These are phyloP conservation scores for Pyxicephalus adspersus DNA, from an alignment of 2,113 vertebrate species.

Conservation along the genomic window DNA sequence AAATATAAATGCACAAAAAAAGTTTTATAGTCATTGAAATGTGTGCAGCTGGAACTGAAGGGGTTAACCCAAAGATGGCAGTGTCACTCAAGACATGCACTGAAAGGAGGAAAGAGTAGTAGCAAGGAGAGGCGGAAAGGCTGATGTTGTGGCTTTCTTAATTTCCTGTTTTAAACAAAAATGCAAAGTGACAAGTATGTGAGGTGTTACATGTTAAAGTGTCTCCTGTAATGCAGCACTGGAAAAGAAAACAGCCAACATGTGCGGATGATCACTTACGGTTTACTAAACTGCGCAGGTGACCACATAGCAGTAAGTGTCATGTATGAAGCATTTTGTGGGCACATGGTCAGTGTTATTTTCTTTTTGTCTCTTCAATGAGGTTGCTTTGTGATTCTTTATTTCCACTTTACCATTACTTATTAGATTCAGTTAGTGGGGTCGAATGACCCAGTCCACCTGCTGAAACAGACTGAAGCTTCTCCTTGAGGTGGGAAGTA, in stretches of 20 bases:
- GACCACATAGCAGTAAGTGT: neutral
- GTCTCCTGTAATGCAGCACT: neutral
- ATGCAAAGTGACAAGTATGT: slow-evolving; percentile 30
- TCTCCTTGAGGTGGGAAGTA: too few relatives aligned
- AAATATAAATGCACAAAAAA: neutral
- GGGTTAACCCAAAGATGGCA: slow-evolving; percentile 34
- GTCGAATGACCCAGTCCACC: neutral
- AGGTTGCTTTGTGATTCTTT: neutral
- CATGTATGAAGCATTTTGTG: neutral
- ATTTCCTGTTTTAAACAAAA: slow-evolving; percentile 55
- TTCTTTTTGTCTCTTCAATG: neutral
- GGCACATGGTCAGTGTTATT: neutral
- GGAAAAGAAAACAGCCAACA: neutral
- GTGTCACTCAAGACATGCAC: neutral
- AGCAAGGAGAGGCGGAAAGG: slow-evolving; percentile 3
- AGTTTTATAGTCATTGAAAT: neutral
- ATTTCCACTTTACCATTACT: neutral
- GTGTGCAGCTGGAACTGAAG: neutral
- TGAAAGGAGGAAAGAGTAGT: slow-evolving; percentile 9
- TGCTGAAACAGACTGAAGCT: neutral
- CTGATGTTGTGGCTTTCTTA: slow-evolving; percentile 44
- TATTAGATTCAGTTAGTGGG: neutral
- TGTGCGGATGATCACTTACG: neutral
- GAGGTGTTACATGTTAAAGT: neutral
- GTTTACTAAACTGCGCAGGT: slow-evolving; percentile 21